phyloP scores from a whole-genome alignment of 35 echinoderm and acorn worm species.

The Strongylocentrotus purpuratus region DNA sequence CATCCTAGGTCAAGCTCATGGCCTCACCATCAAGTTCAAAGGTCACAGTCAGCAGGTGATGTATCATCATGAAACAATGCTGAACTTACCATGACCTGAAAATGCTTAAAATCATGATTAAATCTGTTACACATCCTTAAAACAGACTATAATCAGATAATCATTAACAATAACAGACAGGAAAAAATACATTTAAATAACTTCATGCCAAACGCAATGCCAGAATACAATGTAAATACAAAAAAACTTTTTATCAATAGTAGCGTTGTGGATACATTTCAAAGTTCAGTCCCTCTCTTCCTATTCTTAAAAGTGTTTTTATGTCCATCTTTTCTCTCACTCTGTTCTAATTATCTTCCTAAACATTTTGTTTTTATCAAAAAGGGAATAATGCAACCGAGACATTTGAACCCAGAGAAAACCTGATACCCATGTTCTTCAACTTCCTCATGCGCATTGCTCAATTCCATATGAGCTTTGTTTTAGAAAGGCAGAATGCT shows the following conservation, averaged over 20 bases:
- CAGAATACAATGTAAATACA: not conserved
- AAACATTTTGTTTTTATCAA: not conserved
- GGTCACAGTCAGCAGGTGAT: not conserved
- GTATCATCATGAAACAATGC: not conserved
- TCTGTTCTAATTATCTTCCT: not conserved
- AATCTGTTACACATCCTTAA: not conserved
- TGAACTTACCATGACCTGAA: not conserved
- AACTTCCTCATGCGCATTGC: slow-evolving; percentile 14
- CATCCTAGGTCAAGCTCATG: not conserved
- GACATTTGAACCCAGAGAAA: slow-evolving; percentile 21
- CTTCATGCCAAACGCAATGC: not conserved
- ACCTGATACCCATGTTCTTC: slow-evolving; percentile 8
- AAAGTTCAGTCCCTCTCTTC: too few relatives aligned
- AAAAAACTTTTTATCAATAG: not conserved
- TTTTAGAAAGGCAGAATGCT: slow-evolving; percentile 22
- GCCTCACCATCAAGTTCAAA: not conserved
- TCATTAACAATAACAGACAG: not conserved
- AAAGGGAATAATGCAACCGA: not conserved
- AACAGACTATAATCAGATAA: not conserved
- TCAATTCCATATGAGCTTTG: slow-evolving; percentile 21
- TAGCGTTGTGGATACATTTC: not conserved
- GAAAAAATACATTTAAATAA: not conserved
- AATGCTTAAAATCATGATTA: not conserved
- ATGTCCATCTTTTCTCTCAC: not conserved
- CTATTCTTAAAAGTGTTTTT: not conserved